phyloP scores from a whole-genome alignment of 2,113 vertebrate species.

The Microtus oregoni region DNA sequence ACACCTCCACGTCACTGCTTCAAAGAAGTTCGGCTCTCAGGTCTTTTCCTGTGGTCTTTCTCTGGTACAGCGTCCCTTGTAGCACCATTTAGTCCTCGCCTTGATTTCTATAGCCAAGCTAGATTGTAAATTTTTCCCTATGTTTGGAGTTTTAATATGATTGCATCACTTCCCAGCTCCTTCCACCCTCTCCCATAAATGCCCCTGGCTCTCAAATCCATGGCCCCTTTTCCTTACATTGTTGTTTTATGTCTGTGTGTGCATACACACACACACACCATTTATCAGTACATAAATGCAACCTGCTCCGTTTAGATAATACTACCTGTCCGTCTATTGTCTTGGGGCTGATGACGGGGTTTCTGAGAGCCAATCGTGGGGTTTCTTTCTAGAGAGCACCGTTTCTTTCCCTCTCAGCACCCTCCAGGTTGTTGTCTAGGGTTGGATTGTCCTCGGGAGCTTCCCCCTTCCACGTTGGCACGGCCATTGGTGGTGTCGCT shows the following conservation, averaged over 20 bases:
- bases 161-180: background rate
- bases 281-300: background rate
- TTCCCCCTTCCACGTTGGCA: background rate
- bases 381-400: background rate
- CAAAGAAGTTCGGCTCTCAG: background rate
- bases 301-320: background rate
- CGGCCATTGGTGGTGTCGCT: too few relatives aligned
- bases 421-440: background rate
- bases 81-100: background rate
- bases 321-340: accelerated
- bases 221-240: background rate
- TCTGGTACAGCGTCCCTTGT: background rate
- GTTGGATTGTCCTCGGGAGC: background rate
- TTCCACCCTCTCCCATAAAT: background rate
- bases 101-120: constrained; percentile 18
- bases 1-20: background rate
- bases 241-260: too few relatives aligned
- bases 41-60: background rate
- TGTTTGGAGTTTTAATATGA: background rate
- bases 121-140: background rate
- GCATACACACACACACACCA: too few relatives aligned
- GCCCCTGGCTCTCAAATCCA: background rate
- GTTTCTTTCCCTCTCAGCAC: background rate
- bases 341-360: background rate
- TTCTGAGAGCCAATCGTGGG: background rate